Evolutionary conservation across 1,140 invertebrate species (phyloP).

Genomic region (Thaumetopoea pityocampa): DNA sequence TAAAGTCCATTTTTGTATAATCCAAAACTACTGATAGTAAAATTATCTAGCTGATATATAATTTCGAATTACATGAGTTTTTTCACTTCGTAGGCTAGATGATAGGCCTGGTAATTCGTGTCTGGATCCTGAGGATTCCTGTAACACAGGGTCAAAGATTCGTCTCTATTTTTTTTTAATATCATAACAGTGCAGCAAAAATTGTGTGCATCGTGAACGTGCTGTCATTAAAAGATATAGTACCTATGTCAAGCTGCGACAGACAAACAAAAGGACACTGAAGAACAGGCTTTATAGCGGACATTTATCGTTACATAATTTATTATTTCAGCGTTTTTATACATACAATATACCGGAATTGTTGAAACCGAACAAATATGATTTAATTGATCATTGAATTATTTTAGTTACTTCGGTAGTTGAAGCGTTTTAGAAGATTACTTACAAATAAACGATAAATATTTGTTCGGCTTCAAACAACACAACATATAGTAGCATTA

Average conservation of each 20-base stretch:
- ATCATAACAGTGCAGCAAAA: conserved; percentile 23
- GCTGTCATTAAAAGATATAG: conserved; percentile 30
- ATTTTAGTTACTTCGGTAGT: no score
- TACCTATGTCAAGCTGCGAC: conserved; percentile 42
- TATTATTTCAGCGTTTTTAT: conserved; percentile 2
- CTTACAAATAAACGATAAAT: no score
- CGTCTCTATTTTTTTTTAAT: conserved; percentile 51
- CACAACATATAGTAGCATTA: no score
- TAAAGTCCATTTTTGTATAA: conserved; percentile 15
- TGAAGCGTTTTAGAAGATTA: no score
- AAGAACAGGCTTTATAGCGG: conserved; percentile 7
- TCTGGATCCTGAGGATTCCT: conserved; percentile 86
- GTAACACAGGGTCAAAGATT: conserved; percentile 71
- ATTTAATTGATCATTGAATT: no score
- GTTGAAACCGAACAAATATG: no score
- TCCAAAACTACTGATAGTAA: conserved; percentile 43
- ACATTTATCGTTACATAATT: conserved; percentile 11
- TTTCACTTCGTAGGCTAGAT: conserved; percentile 99
- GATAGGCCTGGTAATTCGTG: conserved; percentile 95
- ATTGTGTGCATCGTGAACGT: conserved; percentile 28
- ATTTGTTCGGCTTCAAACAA: no score
- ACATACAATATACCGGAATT: conserved; percentile 1
- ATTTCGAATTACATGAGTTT: conserved; percentile 95
- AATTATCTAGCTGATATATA: conserved; percentile 60
- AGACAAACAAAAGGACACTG: conserved; percentile 26